Conservation (phyloP, 2,797 vertebrate species). For the Centroberyx gerrardi region DNA sequence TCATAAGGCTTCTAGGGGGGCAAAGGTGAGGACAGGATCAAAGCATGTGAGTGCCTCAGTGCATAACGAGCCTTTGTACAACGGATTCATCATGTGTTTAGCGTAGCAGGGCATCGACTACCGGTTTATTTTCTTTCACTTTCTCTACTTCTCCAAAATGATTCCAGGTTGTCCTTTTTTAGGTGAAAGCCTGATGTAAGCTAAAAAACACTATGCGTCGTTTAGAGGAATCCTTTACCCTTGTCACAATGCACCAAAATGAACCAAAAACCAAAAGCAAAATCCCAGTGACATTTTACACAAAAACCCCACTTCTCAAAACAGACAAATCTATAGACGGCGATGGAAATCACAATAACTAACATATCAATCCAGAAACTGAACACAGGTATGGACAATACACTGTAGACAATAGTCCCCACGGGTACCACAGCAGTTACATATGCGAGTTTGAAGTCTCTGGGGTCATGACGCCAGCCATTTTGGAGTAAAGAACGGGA, state of each 20-base stretch:
- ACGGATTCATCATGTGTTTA: constrained; percentile 17
- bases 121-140: constrained; percentile 11
- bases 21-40: constrained; percentile 19
- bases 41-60: constrained; percentile 36
- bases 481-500: constrained; percentile 55
- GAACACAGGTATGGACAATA: constrained; percentile 62
- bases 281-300: constrained; percentile 36
- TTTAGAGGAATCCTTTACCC: constrained; percentile 12
- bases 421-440: constrained; percentile 70
- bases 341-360: constrained; percentile 68
- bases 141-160: constrained; percentile 37
- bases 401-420: constrained; percentile 59
- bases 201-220: constrained; percentile 17
- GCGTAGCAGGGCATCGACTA: not conserved
- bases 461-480: constrained; percentile 73
- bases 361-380: constrained; percentile 68
- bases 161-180: constrained; percentile 5
- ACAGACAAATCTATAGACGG: constrained; percentile 61
- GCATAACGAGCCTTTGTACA: constrained; percentile 42
- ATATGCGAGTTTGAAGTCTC: constrained; percentile 64
- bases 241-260: constrained; percentile 18
- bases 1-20: constrained; percentile 40
- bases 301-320: constrained; percentile 60
- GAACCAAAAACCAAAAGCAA: constrained; percentile 8
- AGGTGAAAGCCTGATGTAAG: constrained; percentile 23